Evolutionary conservation across 2,797 vertebrate species (phyloP).

Genomic region (Dromococcyx pavoninus): DNA sequence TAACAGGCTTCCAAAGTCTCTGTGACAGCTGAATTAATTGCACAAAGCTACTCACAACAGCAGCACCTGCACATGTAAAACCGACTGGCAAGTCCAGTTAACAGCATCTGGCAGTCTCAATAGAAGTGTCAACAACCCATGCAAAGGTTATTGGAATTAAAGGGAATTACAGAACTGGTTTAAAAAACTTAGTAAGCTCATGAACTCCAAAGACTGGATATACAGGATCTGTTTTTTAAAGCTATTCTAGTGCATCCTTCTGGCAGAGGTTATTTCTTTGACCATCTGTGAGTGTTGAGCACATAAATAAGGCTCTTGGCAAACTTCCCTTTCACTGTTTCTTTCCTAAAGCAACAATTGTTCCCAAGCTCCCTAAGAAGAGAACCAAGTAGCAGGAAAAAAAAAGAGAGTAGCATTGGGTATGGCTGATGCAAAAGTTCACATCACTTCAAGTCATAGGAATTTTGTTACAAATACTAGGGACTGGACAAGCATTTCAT

Average conservation of each 20-base stretch:
- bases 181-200: slow-evolving; percentile 50
- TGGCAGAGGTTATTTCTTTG: slow-evolving; percentile 25
- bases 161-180: slow-evolving; percentile 46
- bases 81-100: slow-evolving; percentile 19
- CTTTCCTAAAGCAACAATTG: neutral
- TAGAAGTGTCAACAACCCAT: slow-evolving; percentile 46
- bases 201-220: neutral
- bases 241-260: slow-evolving; percentile 8
- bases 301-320: neutral
- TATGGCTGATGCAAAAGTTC: neutral
- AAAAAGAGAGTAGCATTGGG: neutral
- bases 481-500: neutral
- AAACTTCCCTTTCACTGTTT: neutral
- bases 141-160: slow-evolving; percentile 57
- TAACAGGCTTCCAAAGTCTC: neutral
- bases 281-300: neutral
- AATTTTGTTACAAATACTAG: neutral
- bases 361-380: neutral
- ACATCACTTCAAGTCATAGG: neutral
- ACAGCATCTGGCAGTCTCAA: slow-evolving; percentile 55
- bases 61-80: slow-evolving; percentile 42
- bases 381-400: neutral
- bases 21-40: slow-evolving; percentile 50
- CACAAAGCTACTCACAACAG: slow-evolving; percentile 17
- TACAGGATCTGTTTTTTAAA: neutral